Evolutionary conservation across 2,797 vertebrate species (phyloP).

Genomic region (Hypotaenidia philippensis): DNA sequence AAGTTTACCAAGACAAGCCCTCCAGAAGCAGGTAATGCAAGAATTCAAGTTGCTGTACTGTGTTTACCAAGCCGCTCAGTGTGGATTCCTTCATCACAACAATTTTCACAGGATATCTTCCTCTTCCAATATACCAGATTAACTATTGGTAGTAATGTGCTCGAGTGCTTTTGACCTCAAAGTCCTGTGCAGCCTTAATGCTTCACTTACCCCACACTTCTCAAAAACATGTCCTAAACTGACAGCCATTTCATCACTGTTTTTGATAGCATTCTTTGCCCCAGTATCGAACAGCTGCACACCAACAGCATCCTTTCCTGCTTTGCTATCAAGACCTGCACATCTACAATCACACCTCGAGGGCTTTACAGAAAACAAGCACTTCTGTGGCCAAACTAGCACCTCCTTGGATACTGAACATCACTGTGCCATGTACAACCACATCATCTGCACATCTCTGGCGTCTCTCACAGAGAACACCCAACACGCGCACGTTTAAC

Average conservation of each 20-base stretch:
- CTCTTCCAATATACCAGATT: background rate
- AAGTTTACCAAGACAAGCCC: background rate
- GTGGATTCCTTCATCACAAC: background rate
- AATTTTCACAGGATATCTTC: background rate
- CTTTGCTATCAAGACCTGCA: background rate
- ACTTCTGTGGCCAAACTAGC: background rate
- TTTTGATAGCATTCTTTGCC: background rate
- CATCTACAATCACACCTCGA: accelerated
- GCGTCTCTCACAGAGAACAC: background rate
- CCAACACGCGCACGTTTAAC: accelerated
- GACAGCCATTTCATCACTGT: background rate
- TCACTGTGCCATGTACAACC: background rate
- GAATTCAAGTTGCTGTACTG: background rate
- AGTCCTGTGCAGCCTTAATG: background rate
- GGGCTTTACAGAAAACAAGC: background rate
- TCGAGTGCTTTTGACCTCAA: background rate
- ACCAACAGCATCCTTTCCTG: background rate
- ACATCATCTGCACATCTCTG: background rate
- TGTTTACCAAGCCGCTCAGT: background rate
- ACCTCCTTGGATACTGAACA: background rate
- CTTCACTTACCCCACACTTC: background rate
- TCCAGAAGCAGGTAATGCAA: accelerated
- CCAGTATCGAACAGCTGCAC: background rate
- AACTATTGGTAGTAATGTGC: background rate
- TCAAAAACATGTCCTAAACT: background rate